Evolutionary conservation across 2,888 invertebrate genomes (phyloP).

Genomic region (Drymonia ruficornis): DNA sequence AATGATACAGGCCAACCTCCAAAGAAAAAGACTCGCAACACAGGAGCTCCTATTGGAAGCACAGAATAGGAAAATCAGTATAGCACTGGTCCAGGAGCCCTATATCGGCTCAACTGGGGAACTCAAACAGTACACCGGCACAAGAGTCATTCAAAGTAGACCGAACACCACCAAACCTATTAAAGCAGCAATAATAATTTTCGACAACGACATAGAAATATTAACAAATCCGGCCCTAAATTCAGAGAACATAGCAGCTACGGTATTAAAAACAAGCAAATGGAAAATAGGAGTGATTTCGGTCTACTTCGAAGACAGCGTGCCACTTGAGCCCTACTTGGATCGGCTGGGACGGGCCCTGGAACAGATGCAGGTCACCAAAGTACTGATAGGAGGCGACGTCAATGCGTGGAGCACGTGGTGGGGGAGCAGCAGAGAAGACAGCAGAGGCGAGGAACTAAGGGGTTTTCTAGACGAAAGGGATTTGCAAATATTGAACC

Average conservation of each 20-base stretch:
- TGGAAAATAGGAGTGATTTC: constrained; percentile 21
- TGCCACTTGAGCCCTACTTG: constrained; percentile 14
- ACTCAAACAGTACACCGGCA: not conserved
- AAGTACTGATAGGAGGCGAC: constrained; percentile 19
- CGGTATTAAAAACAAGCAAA: constrained; percentile 15
- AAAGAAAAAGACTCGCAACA: constrained; percentile 5
- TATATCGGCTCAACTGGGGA: not conserved
- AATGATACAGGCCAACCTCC: constrained; percentile 8
- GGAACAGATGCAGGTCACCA: not conserved
- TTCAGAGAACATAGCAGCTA: constrained; percentile 16
- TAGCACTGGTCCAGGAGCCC: constrained; percentile 10
- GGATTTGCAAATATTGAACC: constrained; percentile 32
- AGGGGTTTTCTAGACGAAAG: constrained; percentile 16
- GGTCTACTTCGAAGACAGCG: constrained; percentile 24
- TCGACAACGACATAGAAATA: not conserved
- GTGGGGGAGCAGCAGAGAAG: constrained; percentile 33
- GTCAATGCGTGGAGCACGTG: constrained; percentile 26
- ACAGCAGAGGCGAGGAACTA: no score
- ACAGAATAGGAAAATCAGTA: not conserved
- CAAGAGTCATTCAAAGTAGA: not conserved
- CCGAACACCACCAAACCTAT: not conserved
- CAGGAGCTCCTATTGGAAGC: constrained; percentile 4
- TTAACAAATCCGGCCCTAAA: not conserved
- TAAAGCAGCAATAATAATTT: constrained; percentile 8
- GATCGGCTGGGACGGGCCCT: constrained; percentile 8